Base-by-base conservation (phyloP, 2,888 invertebrate genomes). In the Yponomeuta malinellus region DNA sequence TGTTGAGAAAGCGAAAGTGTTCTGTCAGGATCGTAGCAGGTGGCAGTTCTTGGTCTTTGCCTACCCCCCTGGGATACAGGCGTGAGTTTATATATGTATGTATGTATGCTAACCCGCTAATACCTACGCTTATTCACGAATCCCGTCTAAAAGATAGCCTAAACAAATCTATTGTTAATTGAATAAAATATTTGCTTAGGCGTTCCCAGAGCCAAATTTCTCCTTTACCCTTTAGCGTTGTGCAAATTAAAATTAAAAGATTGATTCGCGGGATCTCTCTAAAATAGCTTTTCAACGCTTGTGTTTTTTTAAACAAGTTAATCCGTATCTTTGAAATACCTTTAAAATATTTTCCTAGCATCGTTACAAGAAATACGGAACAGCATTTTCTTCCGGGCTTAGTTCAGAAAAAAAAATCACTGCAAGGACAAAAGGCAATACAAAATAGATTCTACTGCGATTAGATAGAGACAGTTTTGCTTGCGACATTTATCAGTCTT, bases 111-210 rank as follows among this genome's bases (percentile, higher is more conserved):
- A 33, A 2, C 33, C 5, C 5, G 5, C 33, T 33, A 43, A 43
- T 43, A 43, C 43, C 15, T 5, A 64, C 29, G 10, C 29, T 29
- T 65, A 31, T 29, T 64, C 29, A 65, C 65, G 10, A 33, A 31
- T 65, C 33, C 12, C 33, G 33, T 15, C 52, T 5, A 65, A 65
- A 65, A 10, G 65, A 29, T 65, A 23, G 29, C 65, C 65, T 65
- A 65, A 65, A 73, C 74, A 73, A 73, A 74, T 73, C 70, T 73
- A 73, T 71, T 71, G 71, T 74, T 78, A 78, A 76, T 78, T 75
- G 72, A 72, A 75, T 71, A 67, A 75, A 78, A 78, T 76, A 74
- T 78, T 78, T 77, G 72, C 72, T 77, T 77, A 75, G 78, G 76
- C 73, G 67, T 70, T 63, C 72, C 15, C 52, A 52, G 15, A 52